phyloP scores from a whole-genome alignment of 2,113 vertebrate genomes.

The Maccullochella peelii region DNA sequence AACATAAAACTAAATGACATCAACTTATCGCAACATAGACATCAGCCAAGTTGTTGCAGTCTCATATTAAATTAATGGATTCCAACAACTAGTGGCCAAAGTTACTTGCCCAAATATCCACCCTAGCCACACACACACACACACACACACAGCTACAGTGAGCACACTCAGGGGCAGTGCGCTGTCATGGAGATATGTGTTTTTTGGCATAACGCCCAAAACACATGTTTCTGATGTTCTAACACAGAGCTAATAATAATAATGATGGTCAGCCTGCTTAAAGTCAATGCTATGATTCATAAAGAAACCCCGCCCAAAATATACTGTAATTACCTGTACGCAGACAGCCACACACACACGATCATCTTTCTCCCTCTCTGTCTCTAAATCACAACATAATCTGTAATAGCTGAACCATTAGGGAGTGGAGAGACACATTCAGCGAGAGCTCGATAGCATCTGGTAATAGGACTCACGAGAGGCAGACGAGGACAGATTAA shows the following conservation, averaged over 20 bases:
- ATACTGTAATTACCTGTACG: constrained; percentile 48
- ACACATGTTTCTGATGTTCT: constrained; percentile 57
- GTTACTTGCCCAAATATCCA: constrained; percentile 34
- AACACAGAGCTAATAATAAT: constrained; percentile 52
- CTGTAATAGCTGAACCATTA: constrained; percentile 56
- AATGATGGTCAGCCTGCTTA: constrained; percentile 34
- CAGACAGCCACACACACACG: constrained; percentile 16
- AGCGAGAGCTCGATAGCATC: constrained; percentile 68
- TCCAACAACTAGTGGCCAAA: constrained; percentile 34
- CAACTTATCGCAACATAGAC: constrained; percentile 37
- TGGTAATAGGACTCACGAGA: constrained; percentile 69
- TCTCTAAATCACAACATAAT: constrained; percentile 60
- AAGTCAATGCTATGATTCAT: constrained; percentile 60
- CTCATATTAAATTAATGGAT: constrained; percentile 56
- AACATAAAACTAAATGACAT: constrained; percentile 51
- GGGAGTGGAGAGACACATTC: constrained; percentile 54
- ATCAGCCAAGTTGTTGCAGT: constrained; percentile 27
- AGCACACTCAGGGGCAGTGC: background rate
- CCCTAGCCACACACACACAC: constrained; percentile 36
- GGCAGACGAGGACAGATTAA: constrained; percentile 29
- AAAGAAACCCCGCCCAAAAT: constrained; percentile 45
- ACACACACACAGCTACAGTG: constrained; percentile 20
- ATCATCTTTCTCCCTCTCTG: constrained; percentile 20
- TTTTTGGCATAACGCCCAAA: constrained; percentile 35
- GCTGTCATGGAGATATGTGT: constrained; percentile 49